These are phyloP conservation scores for Carollia perspicillata DNA, from an alignment of 2,113 vertebrate genomes.

Conservation along the genomic window DNA sequence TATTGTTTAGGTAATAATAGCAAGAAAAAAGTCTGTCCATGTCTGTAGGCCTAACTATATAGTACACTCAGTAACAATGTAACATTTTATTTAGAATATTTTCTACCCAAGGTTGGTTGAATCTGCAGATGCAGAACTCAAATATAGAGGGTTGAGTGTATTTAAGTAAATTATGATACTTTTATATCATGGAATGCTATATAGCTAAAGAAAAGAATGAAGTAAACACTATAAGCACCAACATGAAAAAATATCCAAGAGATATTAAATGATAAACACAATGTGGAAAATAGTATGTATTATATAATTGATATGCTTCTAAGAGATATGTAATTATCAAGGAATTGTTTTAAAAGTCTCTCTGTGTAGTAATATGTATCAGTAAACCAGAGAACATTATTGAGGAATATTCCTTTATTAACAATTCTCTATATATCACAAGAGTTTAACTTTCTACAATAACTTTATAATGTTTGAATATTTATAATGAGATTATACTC, in stretches of 20 bases:
- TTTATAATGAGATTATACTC: neutral
- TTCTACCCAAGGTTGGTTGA: neutral
- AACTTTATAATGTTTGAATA: neutral
- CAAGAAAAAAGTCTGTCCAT: neutral
- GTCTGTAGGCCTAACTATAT: neutral
- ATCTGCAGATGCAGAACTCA: neutral
- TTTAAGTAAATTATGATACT: neutral
- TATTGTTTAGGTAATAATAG: neutral
- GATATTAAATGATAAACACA: neutral
- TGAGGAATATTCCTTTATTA: neutral
- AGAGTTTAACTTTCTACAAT: neutral
- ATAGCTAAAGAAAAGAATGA: constrained; percentile 6
- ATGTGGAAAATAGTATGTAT: neutral
- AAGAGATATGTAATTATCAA: neutral
- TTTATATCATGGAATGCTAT: neutral
- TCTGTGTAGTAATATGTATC: neutral
- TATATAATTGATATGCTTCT: constrained; percentile 4
- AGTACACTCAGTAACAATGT: neutral
- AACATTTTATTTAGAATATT: neutral
- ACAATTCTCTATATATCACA: neutral
- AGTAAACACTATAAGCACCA: neutral
- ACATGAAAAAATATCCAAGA: neutral
- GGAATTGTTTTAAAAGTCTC: neutral
- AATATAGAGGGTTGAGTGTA: neutral
- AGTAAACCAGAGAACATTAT: constrained; percentile 4